Evolutionary conservation across 2,113 vertebrate species (phyloP).

Genomic region (Seriola rivoliana): DNA sequence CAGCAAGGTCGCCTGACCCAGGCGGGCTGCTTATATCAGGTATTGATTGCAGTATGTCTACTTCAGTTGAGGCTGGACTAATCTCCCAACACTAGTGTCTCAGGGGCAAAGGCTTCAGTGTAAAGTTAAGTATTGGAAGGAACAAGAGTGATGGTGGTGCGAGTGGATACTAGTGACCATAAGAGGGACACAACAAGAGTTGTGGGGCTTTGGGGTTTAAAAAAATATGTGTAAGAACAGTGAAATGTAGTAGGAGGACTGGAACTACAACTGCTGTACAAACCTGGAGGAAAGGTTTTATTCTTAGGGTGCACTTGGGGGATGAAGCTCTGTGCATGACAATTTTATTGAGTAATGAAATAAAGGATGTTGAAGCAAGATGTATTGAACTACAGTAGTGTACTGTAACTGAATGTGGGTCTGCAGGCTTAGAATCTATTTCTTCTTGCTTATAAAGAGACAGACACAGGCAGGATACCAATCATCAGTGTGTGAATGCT

Average conservation of each 20-base stretch:
- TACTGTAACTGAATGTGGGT: neutral
- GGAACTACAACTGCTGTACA: neutral
- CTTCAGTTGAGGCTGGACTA: constrained; percentile 70
- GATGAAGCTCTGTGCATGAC: constrained; percentile 34
- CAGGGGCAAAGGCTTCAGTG: constrained; percentile 63
- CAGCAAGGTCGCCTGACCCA: constrained; percentile 72
- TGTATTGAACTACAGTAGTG: constrained; percentile 15
- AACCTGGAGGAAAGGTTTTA: constrained; percentile 25
- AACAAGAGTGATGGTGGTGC: constrained; percentile 54
- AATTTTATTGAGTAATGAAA: constrained; percentile 41
- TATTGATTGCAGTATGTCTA: constrained; percentile 82
- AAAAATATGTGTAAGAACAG: constrained; percentile 39
- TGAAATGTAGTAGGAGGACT: constrained; percentile 9
- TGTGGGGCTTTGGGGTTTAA: constrained; percentile 45
- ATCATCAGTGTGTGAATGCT: constrained; percentile 16
- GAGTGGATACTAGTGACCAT: constrained; percentile 53
- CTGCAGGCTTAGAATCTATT: neutral
- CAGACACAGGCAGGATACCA: neutral
- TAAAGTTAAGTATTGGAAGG: constrained; percentile 71
- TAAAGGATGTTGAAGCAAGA: constrained; percentile 21
- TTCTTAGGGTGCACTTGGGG: constrained; percentile 34
- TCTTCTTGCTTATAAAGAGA: constrained; percentile 21
- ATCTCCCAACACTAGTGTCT: constrained; percentile 71
- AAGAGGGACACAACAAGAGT: constrained; percentile 43
- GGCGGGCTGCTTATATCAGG: constrained; percentile 70